phyloP scores from a whole-genome alignment of 1,140 invertebrate genomes.

The Drosophila nigrodunni region DNA sequence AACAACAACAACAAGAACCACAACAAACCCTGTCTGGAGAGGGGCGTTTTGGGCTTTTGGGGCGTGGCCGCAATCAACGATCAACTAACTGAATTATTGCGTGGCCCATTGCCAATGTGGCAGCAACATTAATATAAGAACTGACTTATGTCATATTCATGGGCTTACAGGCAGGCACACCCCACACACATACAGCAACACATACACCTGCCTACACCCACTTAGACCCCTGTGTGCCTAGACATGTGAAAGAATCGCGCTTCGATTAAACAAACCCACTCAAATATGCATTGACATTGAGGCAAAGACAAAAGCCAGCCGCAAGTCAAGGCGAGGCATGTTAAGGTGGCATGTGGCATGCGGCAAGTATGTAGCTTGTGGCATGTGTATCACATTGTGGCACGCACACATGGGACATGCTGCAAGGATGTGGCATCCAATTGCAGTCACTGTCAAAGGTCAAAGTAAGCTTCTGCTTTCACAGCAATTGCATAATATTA shows the following conservation, averaged over 20 bases:
- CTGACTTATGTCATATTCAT: conserved; percentile 73
- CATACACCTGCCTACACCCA: neutral
- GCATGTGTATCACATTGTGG: conserved; percentile 16
- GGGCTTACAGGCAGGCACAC: conserved; percentile 11
- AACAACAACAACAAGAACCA: neutral
- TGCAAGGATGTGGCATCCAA: conserved; percentile 15
- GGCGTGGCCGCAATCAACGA: conserved; percentile 52
- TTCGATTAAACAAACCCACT: conserved; percentile 79
- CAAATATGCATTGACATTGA: conserved; percentile 80
- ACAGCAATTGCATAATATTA: conserved; percentile 32
- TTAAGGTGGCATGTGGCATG: conserved; percentile 1
- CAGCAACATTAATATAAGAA: conserved; percentile 23
- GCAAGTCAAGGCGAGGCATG: conserved; percentile 8
- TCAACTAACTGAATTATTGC: conserved; percentile 52
- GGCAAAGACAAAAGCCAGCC: conserved; percentile 58
- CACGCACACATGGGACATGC: conserved; percentile 11
- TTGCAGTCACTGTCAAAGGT: conserved; percentile 35
- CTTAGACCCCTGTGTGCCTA: neutral
- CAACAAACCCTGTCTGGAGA: neutral
- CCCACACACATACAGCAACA: neutral
- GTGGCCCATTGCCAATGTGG: conserved; percentile 15
- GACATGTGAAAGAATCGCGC: conserved; percentile 41
- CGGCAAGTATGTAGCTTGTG: neutral
- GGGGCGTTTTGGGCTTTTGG: conserved; percentile 13
- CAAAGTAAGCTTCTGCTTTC: conserved; percentile 1